A percentile compares a stretch with the other conserved stretches of the same genome.
Evolutionary conservation across 1,140 invertebrate genomes (phyloP).

Genomic region (Babylonia areolata): DNA sequence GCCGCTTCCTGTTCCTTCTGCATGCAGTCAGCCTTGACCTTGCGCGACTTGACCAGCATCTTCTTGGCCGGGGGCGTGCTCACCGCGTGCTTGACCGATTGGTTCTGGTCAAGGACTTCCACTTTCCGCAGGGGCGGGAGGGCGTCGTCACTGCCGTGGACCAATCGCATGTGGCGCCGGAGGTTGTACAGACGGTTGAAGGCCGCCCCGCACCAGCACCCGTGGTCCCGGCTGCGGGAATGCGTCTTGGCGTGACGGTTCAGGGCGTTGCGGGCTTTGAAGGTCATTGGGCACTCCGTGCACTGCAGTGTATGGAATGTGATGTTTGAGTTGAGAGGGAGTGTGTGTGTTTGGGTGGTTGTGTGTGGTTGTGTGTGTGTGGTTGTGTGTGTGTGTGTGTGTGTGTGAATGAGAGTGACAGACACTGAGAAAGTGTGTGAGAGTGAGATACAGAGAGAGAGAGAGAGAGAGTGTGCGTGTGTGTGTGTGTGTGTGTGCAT

Average conservation of each 20-base stretch:
- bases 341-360: too few species aligned
- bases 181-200: slow-evolving; percentile 73
- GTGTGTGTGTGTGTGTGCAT: too few species aligned
- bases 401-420: too few species aligned
- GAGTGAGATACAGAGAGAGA: too few species aligned
- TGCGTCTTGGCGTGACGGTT: slow-evolving; percentile 68
- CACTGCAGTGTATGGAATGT: slow-evolving; percentile 64
- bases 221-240: slow-evolving; percentile 61
- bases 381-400: too few species aligned
- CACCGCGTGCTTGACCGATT: slow-evolving; percentile 13
- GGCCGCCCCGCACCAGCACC: slow-evolving; percentile 68
- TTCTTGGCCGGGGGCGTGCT: slow-evolving; percentile 36
- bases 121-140: slow-evolving; percentile 62
- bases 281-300: slow-evolving; percentile 66
- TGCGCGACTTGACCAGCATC: slow-evolving; percentile 29
- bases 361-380: too few species aligned
- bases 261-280: slow-evolving; percentile 70
- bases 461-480: too few species aligned
- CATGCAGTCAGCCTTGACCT: slow-evolving; percentile 37
- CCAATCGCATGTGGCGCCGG: slow-evolving; percentile 71
- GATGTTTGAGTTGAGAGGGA: too few species aligned
- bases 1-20: slow-evolving; percentile 35
- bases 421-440: too few species aligned
- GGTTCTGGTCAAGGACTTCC: slow-evolving; percentile 26
- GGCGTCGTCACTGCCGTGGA: slow-evolving; percentile 61